Percentiles rank a stretch among this genome's conserved stretches.
phyloP scores from a whole-genome alignment of 2,888 invertebrate species.

The Ditula angustiorana region DNA sequence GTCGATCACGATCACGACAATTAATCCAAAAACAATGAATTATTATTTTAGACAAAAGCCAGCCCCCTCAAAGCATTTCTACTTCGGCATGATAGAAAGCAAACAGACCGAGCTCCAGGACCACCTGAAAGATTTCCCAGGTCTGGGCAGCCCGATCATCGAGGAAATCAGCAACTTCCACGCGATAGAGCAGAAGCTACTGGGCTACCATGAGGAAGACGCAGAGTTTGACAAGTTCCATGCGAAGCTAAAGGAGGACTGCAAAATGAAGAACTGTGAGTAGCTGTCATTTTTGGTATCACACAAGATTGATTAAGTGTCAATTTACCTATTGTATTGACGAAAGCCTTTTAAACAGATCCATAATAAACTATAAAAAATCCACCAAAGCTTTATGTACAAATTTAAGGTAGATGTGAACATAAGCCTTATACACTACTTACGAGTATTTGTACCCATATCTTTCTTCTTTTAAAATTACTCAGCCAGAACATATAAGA shows the following conservation, averaged over 20 bases:
- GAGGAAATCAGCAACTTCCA: conserved; percentile 78
- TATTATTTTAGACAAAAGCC: conserved; percentile 61
- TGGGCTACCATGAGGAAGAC: conserved; percentile 76
- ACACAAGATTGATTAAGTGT: too few species aligned
- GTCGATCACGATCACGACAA: neutral
- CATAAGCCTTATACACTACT: too few species aligned
- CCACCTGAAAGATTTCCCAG: conserved; percentile 76
- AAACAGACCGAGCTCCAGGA: conserved; percentile 66
- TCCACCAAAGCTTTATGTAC: too few species aligned
- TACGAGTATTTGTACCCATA: too few species aligned
- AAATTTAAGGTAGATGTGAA: too few species aligned
- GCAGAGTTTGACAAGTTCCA: conserved; percentile 76
- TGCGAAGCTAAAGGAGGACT: conserved; percentile 69
- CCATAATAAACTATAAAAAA: too few species aligned
- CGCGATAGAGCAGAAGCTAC: conserved; percentile 75
- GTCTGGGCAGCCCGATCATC: conserved; percentile 76
- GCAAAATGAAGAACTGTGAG: conserved; percentile 73
- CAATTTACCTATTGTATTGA: too few species aligned
- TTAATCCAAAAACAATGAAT: neutral
- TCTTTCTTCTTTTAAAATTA: too few species aligned
- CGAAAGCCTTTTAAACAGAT: too few species aligned
- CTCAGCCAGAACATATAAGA: too few species aligned
- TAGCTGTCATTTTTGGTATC: too few species aligned
- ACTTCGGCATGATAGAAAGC: conserved; percentile 91
- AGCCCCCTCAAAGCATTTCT: conserved; percentile 86